Percentiles rank a stretch among this genome's conserved stretches.
Evolutionary conservation across 2,113 vertebrate species (phyloP).

Genomic region (Girardinichthys multiradiatus): DNA sequence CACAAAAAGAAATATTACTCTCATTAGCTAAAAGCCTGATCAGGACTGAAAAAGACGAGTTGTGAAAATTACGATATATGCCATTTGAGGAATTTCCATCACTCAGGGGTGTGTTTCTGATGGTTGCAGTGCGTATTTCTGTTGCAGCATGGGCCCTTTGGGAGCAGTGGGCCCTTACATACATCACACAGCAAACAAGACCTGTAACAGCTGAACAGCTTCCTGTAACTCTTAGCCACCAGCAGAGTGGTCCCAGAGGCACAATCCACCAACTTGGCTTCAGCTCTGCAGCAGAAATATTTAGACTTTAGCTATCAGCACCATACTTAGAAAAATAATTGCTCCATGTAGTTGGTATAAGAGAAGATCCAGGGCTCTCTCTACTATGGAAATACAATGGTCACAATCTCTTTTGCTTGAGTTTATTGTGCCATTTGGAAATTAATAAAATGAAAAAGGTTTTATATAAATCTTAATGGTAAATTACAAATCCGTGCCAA

Average conservation of each 20-base stretch:
- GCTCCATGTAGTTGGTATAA: conserved; percentile 34
- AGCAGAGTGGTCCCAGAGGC: conserved; percentile 63
- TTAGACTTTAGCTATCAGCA: conserved; percentile 46
- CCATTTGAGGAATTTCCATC: conserved; percentile 42
- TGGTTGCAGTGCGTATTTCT: conserved; percentile 46
- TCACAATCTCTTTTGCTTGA: conserved; percentile 24
- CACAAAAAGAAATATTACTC: too few relatives aligned
- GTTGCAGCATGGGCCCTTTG: conserved; percentile 72
- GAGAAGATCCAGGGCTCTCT: conserved; percentile 23
- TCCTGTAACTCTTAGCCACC: conserved; percentile 66
- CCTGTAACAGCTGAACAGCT: conserved; percentile 65
- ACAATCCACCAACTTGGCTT: conserved; percentile 61
- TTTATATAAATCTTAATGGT: not conserved
- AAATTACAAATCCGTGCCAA: conserved; percentile 14
- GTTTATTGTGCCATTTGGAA: conserved; percentile 17
- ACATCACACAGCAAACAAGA: conserved; percentile 72
- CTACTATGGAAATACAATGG: not conserved
- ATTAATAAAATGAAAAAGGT: conserved; percentile 19
- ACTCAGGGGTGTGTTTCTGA: conserved; percentile 16
- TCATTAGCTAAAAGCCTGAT: not conserved
- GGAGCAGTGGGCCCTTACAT: conserved; percentile 65
- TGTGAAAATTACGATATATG: conserved; percentile 3
- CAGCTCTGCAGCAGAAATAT: conserved; percentile 45
- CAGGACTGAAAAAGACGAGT: not conserved
- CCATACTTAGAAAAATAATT: conserved; percentile 51